These are phyloP conservation scores for Lophochroa leadbeateri DNA, from an alignment of 2,113 vertebrate genomes.

Conservation along the genomic window DNA sequence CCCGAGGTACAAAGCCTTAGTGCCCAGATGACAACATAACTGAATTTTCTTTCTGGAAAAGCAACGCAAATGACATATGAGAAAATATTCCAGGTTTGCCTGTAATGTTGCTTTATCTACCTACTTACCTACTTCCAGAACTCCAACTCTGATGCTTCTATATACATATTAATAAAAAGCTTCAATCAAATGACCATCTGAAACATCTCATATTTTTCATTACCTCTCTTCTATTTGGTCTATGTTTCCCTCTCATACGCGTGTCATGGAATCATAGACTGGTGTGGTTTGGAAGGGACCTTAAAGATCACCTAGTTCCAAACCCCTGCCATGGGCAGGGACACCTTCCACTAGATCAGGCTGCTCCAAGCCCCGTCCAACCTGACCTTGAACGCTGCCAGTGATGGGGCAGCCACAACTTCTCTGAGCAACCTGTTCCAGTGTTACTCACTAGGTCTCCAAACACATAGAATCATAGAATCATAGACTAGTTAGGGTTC, in stretches of 20 bases:
- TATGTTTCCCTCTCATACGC: not conserved
- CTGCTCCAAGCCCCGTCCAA: not conserved
- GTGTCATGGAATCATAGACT: not conserved
- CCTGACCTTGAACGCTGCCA: not conserved
- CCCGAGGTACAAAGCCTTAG: not conserved
- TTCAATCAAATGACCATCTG: not conserved
- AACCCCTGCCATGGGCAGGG: not conserved
- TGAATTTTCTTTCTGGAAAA: not conserved
- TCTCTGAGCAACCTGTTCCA: not conserved
- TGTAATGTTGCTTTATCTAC: not conserved
- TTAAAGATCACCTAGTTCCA: not conserved
- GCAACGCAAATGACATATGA: not conserved
- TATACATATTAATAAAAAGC: not conserved
- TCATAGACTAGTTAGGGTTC: not conserved
- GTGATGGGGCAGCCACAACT: not conserved
- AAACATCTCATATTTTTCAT: not conserved
- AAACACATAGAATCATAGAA: not conserved
- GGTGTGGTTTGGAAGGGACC: not conserved
- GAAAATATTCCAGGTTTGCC: not conserved
- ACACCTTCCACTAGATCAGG: not conserved
- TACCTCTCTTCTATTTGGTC: not conserved
- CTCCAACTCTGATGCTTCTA: not conserved
- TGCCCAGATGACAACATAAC: not conserved
- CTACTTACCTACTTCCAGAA: not conserved
- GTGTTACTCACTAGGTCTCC: not conserved